Conservation (phyloP, 2,888 invertebrate species). For the Drosophila niveifrons region DNA sequence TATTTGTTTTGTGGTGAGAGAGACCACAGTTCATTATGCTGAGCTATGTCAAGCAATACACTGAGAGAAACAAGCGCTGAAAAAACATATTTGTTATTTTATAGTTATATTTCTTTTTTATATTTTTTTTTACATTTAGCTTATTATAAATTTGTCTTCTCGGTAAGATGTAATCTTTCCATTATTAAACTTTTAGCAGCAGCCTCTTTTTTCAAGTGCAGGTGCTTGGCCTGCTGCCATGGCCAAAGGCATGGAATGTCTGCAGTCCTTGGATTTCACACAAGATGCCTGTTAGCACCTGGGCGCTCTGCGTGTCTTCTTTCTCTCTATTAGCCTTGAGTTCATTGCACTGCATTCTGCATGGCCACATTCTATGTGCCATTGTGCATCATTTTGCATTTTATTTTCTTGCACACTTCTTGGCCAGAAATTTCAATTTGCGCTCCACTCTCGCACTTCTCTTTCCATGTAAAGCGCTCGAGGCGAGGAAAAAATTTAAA, state of each 20-base stretch:
- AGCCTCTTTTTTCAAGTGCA: slow-evolving; percentile 25
- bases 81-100: neutral
- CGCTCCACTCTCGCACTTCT: slow-evolving; percentile 18
- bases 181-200: neutral
- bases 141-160: neutral
- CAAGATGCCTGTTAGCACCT: slow-evolving; percentile 25
- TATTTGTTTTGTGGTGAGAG: slow-evolving; percentile 3
- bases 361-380: slow-evolving; percentile 12
- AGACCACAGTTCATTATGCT: slow-evolving; percentile 44
- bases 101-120: neutral
- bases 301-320: slow-evolving; percentile 14
- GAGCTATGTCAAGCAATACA: slow-evolving; percentile 17
- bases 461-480: slow-evolving; percentile 28
- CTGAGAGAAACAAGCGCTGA: slow-evolving; percentile 11
- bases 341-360: slow-evolving; percentile 41
- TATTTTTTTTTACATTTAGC: neutral
- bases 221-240: slow-evolving; percentile 10
- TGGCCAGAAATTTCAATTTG: slow-evolving; percentile 60
- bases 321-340: slow-evolving; percentile 46
- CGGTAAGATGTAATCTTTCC: no score
- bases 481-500: slow-evolving; percentile 65
- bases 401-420: slow-evolving; percentile 36
- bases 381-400: slow-evolving; percentile 53
- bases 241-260: slow-evolving; percentile 30
- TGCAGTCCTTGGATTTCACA: slow-evolving; percentile 28